Base-by-base conservation (phyloP, 2,888 invertebrate genomes). In the Limnephilus marmoratus region DNA sequence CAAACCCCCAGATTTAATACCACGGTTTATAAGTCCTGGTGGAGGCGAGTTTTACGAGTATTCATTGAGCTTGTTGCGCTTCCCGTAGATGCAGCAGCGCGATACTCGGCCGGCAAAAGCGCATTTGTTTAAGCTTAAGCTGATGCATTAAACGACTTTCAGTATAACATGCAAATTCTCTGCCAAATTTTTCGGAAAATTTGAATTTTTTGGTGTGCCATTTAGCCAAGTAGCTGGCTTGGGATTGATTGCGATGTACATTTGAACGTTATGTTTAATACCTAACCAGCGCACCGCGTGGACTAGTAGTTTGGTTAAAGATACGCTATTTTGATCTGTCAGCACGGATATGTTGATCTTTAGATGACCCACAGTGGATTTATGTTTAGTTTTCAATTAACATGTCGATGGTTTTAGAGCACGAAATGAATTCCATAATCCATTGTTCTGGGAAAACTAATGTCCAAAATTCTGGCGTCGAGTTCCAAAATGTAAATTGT, bases 1-100 rank as follows among this genome's bases (percentile, higher is more conserved):
- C 88, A 80, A 89, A 89, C 81, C 41, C 34, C 88, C 53, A 31
- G 80, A 89, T 81, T 89, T 89, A 89, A 89, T 89, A 80, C 80
- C 37, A 18, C 80, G 41, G n/a, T 80, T 89, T 89, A 89, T 89
- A 80, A 81, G 81, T 80, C 88, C 88, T 34, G 34, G 18, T 24
- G 68, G 68, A 53, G 53, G 29, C 53, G 88, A 89, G 88, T 89
- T 89, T 89, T 89, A 89, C 88, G 88, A 89, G 88, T 31, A 68
- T 80, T 80, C 88, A 89, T 34, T 80, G 88, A n/a, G 88, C 88
- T 89, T 89, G 88, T 89, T 89, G 88, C 88, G 88, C 88, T 68
- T 34, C 80, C 15, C 13, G 29, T 45, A 49, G 49, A 86, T 86
- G 49, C 86, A 45, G 86, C 49, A 45, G 45, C n/a, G 29, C 45